Base-by-base conservation (phyloP, 1,140 invertebrate genomes). In the Drosophila equinoxialis region DNA sequence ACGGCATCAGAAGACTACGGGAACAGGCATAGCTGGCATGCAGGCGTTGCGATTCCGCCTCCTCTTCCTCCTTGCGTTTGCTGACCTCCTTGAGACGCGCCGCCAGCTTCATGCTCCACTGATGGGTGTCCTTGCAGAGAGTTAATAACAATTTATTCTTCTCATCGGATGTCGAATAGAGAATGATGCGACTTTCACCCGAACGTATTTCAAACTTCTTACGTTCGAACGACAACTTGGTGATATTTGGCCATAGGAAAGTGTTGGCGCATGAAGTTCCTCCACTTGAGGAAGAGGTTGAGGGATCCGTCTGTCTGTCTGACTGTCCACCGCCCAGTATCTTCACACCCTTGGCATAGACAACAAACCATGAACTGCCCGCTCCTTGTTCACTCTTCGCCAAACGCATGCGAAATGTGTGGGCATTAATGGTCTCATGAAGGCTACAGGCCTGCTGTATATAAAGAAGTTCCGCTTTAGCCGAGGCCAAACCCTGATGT, bases 121-220 rank as follows among this genome's bases (percentile, higher is more conserved):
- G 97, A 93, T 99, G 98, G 6, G 97, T 98, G 74, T 97, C 96
- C 81, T 96, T 95, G 93, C 97, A 99, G 17, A 99, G 93, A 13
- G 95, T 95, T 68, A 99, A 94, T 70, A 99, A 93, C 79, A 98
- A 95, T 93, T 98, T 96, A 89, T 97, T 97, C 91, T 98, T 98
- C 81, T 97, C 97, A 93, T 99, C 98, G 87, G 95, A 97, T 17
- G 95, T 95, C 13, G 97, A 97, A 92, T 97, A 98, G 64, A 98
- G 95, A 0, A 97, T 96, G 71, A 98, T 95, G 90, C 98, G 97
- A 74, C 96, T 95, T 81, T 97, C 97, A 33, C 96, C 95, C 3
- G 96, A 97, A 54, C 97, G 94, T 77, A 99, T 98, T 93, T 99
- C 97, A 93, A 99, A 99, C 92, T 98, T 99, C 93, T 98, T 98